phyloP scores from a whole-genome alignment of 1,140 invertebrate genomes.

The Sarcophaga peregrina region DNA sequence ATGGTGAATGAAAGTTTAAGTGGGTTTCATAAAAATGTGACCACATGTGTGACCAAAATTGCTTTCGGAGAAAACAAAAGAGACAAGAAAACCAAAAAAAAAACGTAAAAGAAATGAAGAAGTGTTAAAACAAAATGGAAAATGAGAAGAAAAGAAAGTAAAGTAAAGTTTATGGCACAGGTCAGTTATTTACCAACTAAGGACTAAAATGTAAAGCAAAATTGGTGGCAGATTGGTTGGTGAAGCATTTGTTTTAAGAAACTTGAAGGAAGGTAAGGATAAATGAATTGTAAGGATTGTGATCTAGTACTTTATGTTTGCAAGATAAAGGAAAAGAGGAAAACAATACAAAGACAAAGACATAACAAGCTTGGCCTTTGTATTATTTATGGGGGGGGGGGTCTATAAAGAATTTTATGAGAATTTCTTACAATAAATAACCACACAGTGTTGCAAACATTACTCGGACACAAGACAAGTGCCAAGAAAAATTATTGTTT shows the following conservation, averaged over 20 bases:
- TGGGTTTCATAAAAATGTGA: background rate
- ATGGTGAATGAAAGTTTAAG: background rate
- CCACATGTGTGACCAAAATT: constrained; percentile 26
- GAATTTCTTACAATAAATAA: constrained; percentile 5
- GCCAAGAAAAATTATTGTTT: constrained; percentile 25
- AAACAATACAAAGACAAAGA: no score
- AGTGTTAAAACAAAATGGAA: background rate
- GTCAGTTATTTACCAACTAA: background rate
- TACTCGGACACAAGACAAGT: constrained; percentile 12
- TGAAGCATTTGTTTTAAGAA: background rate
- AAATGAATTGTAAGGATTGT: background rate
- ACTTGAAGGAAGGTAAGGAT: background rate
- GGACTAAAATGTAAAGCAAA: background rate
- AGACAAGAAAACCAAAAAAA: background rate
- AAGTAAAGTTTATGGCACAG: background rate
- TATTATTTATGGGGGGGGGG: constrained; percentile 8
- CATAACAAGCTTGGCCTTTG: background rate
- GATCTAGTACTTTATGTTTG: background rate
- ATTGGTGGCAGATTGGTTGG: constrained; percentile 1
- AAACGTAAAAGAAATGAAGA: background rate
- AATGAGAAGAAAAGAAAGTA: background rate
- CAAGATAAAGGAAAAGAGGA: background rate
- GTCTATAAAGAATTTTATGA: constrained; percentile 2
- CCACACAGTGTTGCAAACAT: background rate
- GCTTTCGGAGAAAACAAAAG: background rate